These are phyloP conservation scores for Rhipidura dahli DNA, from an alignment of 2,113 vertebrate genomes.

Conservation along the genomic window DNA sequence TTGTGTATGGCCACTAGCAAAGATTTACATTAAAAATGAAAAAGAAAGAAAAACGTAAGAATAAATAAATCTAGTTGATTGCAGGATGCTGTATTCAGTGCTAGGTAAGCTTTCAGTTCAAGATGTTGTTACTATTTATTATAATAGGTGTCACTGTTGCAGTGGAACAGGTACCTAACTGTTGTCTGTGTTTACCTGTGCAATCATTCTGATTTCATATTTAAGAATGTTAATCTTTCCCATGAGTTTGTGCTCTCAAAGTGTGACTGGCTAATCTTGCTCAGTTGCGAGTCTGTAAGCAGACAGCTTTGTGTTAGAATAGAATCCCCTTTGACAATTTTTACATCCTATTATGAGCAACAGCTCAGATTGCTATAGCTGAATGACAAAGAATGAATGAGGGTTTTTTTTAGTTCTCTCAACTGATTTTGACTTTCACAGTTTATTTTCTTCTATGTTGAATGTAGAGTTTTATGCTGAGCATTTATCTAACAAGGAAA, in stretches of 20 bases:
- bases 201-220: background rate
- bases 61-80: background rate
- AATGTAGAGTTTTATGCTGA: background rate
- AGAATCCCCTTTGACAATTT: background rate
- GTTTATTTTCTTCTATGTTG: background rate
- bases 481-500: background rate
- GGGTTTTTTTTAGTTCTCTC: background rate
- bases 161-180: background rate
- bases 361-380: background rate
- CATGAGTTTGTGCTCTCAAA: background rate
- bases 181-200: background rate
- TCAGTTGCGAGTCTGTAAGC: background rate
- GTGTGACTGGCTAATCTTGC: background rate
- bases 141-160: background rate
- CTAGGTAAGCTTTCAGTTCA: background rate
- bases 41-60: background rate
- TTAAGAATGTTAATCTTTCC: background rate
- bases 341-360: background rate
- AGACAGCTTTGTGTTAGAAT: background rate
- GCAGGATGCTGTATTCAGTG: background rate
- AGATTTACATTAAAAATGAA: background rate
- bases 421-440: background rate
- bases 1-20: background rate
- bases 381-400: background rate
- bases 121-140: background rate